Conservation (phyloP, 2,888 invertebrate species). For the Rhingia rostrata region DNA sequence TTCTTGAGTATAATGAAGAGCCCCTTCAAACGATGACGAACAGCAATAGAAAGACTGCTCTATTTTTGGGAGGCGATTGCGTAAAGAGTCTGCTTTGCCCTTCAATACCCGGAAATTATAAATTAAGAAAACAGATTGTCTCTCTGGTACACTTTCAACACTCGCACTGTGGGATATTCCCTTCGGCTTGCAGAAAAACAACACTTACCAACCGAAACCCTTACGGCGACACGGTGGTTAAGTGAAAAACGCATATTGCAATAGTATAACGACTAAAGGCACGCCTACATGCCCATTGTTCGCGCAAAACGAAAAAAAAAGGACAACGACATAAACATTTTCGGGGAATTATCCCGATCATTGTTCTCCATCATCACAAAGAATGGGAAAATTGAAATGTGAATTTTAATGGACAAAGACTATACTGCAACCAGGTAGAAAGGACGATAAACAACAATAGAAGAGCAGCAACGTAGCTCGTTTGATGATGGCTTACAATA, state of each 20-base stretch:
- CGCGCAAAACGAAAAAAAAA: slow-evolving; percentile 7
- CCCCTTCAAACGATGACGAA: slow-evolving; percentile 53
- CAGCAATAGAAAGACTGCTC: slow-evolving; percentile 51
- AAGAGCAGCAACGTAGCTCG: slow-evolving; percentile 52
- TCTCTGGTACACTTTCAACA: not conserved
- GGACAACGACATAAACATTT: slow-evolving; percentile 46
- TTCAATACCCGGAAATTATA: slow-evolving; percentile 69
- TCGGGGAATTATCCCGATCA: slow-evolving; percentile 61
- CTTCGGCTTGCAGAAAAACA: slow-evolving; percentile 9
- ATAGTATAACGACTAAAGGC: slow-evolving; percentile 7
- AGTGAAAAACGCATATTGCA: slow-evolving; percentile 1
- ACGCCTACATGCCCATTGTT: slow-evolving; percentile 35
- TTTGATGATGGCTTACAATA: slow-evolving; percentile 51
- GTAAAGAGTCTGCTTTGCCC: slow-evolving; percentile 33
- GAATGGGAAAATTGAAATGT: slow-evolving; percentile 67
- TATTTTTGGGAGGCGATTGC: slow-evolving; percentile 63
- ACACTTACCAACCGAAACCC: not conserved
- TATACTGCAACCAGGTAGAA: slow-evolving; percentile 66
- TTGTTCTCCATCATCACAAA: slow-evolving; percentile 63
- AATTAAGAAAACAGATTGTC: slow-evolving; percentile 53
- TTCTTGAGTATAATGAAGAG: slow-evolving; percentile 67
- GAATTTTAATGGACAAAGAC: slow-evolving; percentile 68
- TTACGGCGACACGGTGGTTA: not conserved
- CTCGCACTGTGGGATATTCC: not conserved
- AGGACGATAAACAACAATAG: slow-evolving; percentile 46